Evolutionary conservation across 2,797 vertebrate genomes (phyloP), one percentile per base, ranked within the genome.

Genomic region (Periparus ater): DNA sequence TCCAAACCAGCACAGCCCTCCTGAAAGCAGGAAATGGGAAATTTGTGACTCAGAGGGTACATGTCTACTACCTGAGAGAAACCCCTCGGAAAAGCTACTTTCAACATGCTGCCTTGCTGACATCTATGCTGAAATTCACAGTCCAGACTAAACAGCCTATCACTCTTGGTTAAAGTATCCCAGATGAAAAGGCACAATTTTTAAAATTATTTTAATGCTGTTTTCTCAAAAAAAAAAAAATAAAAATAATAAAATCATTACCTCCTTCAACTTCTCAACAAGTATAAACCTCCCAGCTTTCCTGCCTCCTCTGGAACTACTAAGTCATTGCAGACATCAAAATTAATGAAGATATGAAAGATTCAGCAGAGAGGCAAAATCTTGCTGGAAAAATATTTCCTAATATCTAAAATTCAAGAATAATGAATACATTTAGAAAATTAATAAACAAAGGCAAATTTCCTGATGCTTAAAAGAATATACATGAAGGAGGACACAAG

Each of bases 271-370:
- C 85, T 82, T 93, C 94, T 86, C 93, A 95, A 67, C 70, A 89
- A 88, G 63, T 82, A 47, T 7, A 55, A 95, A 50, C 67, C 34
- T 89, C 47, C 54, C 75, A 57, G 65, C 27, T 89, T 94, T 91
- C 72, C 77, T 91, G 89, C 60, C 75, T 88, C 67, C 67, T 89
- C 89, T 87, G 77, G 74, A 93, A 85, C 74, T 70, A 45, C 51
- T 38, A 82, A 55, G 70, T 81, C 73, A 73, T 86, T 50, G 57
- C 82, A 91, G 77, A 85, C 72, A 91, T 68, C 42, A 58, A 67
- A 91, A 85, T 65, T 73, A 86, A 95, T 67, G 76, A 93, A 88
- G 73, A 86, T 70, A 57, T 71, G 85, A 94, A 91, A 94, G 89
- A 85, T 80, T 50, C 57, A 83, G 25, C 26, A 85, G 55, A 88